Percentiles rank a stretch among this genome's conserved stretches.
phyloP scores from a whole-genome alignment of 2,888 invertebrate species.

The Julus scandinavius region DNA sequence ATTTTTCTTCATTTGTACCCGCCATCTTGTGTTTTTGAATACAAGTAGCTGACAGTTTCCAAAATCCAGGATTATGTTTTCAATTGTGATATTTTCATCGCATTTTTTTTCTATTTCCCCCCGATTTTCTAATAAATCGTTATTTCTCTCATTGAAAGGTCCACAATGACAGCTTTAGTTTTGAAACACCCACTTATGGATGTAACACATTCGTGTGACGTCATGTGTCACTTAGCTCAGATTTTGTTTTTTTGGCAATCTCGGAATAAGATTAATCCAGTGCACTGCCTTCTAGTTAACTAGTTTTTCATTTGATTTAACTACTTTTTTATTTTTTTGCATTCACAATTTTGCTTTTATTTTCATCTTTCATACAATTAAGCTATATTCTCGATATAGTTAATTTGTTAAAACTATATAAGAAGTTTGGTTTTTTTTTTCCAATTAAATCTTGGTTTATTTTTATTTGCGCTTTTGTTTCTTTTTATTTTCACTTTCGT shows the following conservation, averaged over 20 bases:
- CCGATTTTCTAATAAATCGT: background rate
- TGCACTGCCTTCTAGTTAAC: slow-evolving; percentile 42
- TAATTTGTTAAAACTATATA: slow-evolving; percentile 42
- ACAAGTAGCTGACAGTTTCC: slow-evolving; percentile 1
- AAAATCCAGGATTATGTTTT: slow-evolving; percentile 18
- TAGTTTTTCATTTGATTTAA: slow-evolving; percentile 24
- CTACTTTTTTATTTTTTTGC: slow-evolving; percentile 6
- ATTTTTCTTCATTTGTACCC: background rate
- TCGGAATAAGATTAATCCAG: slow-evolving; percentile 22
- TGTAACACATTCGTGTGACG: background rate
- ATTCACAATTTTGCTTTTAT: slow-evolving; percentile 19
- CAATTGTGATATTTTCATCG: slow-evolving; percentile 35
- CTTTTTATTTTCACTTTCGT: slow-evolving; percentile 35
- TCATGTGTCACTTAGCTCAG: background rate
- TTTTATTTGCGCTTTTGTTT: slow-evolving; percentile 44
- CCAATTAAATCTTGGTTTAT: slow-evolving; percentile 36
- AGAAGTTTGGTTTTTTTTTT: slow-evolving; percentile 41
- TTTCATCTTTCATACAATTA: slow-evolving; percentile 37
- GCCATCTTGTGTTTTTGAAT: background rate
- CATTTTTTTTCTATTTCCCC: background rate
- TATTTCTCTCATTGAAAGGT: background rate
- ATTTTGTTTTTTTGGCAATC: background rate
- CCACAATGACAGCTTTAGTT: background rate
- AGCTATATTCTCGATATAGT: slow-evolving; percentile 43
- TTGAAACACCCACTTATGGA: background rate